phyloP scores from a whole-genome alignment of 2,888 invertebrate species.

The Teleogryllus oceanicus region DNA sequence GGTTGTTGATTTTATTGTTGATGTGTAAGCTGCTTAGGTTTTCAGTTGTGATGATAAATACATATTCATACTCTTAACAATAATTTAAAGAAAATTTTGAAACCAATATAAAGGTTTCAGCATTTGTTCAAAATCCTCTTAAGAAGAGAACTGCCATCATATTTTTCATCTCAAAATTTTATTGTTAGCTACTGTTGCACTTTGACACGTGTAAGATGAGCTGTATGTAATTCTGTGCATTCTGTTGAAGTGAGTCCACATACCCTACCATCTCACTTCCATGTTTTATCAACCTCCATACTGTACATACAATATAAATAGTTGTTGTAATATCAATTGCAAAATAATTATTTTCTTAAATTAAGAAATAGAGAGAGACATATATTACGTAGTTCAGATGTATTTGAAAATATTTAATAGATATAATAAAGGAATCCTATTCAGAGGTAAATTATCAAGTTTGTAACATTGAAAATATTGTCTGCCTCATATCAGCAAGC shows the following conservation, averaged over 20 bases:
- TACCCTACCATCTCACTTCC: conserved; percentile 23
- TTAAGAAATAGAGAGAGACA: conserved; percentile 2
- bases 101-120: not conserved
- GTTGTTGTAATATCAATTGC: conserved; percentile 29
- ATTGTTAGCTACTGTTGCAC: conserved; percentile 20
- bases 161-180: conserved; percentile 22
- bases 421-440: not conserved
- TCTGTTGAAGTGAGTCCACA: not conserved
- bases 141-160: conserved; percentile 25
- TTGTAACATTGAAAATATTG: conserved; percentile 18
- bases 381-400: conserved; percentile 1
- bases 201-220: not conserved
- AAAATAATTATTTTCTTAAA: not conserved
- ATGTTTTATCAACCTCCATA: conserved; percentile 24
- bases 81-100: not conserved
- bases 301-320: conserved; percentile 33
- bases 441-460: conserved; percentile 18
- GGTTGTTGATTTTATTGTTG: conserved; percentile 33
- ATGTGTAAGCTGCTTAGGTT: conserved; percentile 29
- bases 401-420: conserved; percentile 12
- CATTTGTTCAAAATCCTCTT: not conserved
- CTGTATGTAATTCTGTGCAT: conserved; percentile 20
- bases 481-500: conserved; percentile 2
- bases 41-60: conserved; percentile 21
- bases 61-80: conserved; percentile 21